Base-by-base conservation (phyloP, 30 jellyfish, hydroid and myxozoan species). In the Rhopilema esculentum region DNA sequence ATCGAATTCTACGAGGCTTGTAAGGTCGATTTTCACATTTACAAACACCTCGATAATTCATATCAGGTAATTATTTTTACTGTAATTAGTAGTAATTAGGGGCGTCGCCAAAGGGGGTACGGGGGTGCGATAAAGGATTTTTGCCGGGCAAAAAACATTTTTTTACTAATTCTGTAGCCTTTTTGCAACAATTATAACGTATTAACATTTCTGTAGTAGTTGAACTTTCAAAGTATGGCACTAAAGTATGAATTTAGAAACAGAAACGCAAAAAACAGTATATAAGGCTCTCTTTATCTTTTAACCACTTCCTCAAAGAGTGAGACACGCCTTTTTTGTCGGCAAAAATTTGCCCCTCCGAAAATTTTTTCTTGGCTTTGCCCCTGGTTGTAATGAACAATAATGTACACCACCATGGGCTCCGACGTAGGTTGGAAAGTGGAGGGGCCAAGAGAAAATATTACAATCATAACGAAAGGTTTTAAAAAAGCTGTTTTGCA, bases 1-100 rank as follows among this genome's bases (percentile, higher is more conserved):
- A 69, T 69, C 31, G 51, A 69, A 23, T 69, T 69, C 53, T 17
- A 69, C 25, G 80, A 69, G 31, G 80, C 80, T 17, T 69, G 80
- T 29, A 27, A 69, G 23, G 25, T 27, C 24, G 51, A 69, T 18
- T 23, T 61, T 26, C 51, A 20, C 53, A 69, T 69, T 21, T 69
- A 69, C 51, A 23, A 27, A 27, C 25, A 21, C 80, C 48, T 69
- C 49, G 51, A 69, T 29, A 27, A 69, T 21, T 27, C 80, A 21
- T 69, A 21, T 69, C 80, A 69, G 80, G 80, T 69, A 23, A 23
- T 69, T 69, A 26, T 29, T 69, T 69, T 20, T 29, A 21, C 23
- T 27, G 23, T 29, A 23, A 69, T 23, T 69, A 20, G 53, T 69
- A 16, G 24, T 16, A 18, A 18, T 23, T 8, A 69, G 23, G 51